Evolutionary conservation across 2,888 invertebrate genomes (phyloP).

Genomic region (Ennomos erosarius): DNA sequence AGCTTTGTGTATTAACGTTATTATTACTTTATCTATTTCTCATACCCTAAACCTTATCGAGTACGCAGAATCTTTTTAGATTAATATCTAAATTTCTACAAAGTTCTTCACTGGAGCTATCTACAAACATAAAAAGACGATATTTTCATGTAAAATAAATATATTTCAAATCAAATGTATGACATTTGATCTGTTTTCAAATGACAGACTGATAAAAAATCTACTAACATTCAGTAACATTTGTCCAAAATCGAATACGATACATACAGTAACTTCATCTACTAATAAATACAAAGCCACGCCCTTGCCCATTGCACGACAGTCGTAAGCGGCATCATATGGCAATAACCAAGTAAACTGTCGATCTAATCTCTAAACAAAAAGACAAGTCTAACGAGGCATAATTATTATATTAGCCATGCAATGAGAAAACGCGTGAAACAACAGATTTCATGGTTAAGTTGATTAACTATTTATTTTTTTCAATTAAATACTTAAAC

Average conservation of each 20-base stretch:
- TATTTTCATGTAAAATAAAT: slow-evolving; percentile 83
- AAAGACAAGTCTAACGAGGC: slow-evolving; percentile 15
- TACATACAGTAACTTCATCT: slow-evolving; percentile 81
- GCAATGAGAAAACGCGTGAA: slow-evolving; percentile 67
- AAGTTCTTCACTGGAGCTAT: slow-evolving; percentile 77
- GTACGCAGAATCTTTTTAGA: slow-evolving; percentile 59
- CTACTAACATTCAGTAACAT: slow-evolving; percentile 84
- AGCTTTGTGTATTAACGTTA: slow-evolving; percentile 60
- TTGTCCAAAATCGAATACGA: slow-evolving; percentile 81
- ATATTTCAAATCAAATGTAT: slow-evolving; percentile 85
- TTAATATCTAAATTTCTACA: slow-evolving; percentile 65
- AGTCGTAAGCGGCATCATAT: slow-evolving; percentile 45
- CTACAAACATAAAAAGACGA: slow-evolving; percentile 84
- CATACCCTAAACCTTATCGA: slow-evolving; percentile 53
- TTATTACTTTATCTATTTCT: slow-evolving; percentile 53
- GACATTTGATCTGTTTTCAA: slow-evolving; percentile 82
- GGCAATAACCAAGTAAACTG: slow-evolving; percentile 36
- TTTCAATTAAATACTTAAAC: slow-evolving; percentile 63
- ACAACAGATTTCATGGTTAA: slow-evolving; percentile 73
- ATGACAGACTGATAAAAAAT: slow-evolving; percentile 83
- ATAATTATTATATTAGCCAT: slow-evolving; percentile 47
- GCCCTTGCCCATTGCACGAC: slow-evolving; percentile 65
- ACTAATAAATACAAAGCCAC: slow-evolving; percentile 64
- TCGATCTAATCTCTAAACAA: slow-evolving; percentile 21
- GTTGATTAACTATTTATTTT: slow-evolving; percentile 66